phyloP scores from a whole-genome alignment of 2,888 invertebrate species.

The Protonemura montana region DNA sequence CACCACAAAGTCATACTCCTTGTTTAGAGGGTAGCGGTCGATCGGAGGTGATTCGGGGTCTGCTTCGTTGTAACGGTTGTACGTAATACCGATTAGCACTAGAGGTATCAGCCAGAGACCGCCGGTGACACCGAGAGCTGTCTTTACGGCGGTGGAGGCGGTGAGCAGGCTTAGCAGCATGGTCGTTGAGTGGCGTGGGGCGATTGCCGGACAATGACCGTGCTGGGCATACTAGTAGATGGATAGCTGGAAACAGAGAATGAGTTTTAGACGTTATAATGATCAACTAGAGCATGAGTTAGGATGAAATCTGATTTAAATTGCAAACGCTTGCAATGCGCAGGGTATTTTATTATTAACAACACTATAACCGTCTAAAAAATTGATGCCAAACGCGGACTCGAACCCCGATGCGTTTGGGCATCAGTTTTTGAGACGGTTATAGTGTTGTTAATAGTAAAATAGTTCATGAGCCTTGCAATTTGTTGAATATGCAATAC shows the following conservation, averaged over 20 bases:
- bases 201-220: not conserved
- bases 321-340: no score
- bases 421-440: no score
- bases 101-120: constrained; percentile 82
- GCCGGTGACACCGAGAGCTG: constrained; percentile 49
- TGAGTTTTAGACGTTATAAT: not conserved
- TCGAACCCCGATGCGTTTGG: no score
- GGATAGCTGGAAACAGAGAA: not conserved
- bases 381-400: no score
- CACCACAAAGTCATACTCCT: constrained; percentile 86
- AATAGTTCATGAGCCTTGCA: no score
- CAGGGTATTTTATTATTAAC: no score
- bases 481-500: no score
- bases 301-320: no score
- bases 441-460: no score
- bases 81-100: constrained; percentile 80
- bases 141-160: constrained; percentile 50
- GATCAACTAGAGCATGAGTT: no score
- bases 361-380: no score
- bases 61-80: constrained; percentile 79
- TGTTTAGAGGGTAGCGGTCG: constrained; percentile 70
- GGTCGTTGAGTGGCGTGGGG: constrained; percentile 1
- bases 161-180: constrained; percentile 50
- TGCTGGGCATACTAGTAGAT: not conserved
- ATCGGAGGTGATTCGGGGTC: constrained; percentile 82